A percentile compares a stretch with the other conserved stretches of the same genome.
Conservation (phyloP, 2,113 vertebrate species). For the Dolichotis patagonum region DNA sequence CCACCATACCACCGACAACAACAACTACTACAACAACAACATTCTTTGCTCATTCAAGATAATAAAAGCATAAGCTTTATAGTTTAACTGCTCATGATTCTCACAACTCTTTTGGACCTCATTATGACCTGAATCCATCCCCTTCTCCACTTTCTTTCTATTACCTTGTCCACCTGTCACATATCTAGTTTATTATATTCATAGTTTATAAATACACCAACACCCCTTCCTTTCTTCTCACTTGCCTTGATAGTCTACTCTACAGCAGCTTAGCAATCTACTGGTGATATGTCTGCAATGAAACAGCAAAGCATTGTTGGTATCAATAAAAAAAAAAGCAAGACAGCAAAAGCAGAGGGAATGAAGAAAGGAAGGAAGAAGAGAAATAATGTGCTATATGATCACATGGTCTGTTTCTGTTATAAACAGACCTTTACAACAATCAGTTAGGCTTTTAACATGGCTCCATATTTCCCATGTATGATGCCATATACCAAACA, state of each 20-base stretch:
- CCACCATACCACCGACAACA: background rate
- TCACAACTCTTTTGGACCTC: background rate
- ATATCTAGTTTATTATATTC: background rate
- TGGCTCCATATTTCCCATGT: background rate
- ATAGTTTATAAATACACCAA: background rate
- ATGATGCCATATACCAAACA: background rate
- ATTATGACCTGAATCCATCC: background rate
- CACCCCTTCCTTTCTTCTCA: background rate
- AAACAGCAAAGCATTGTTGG: background rate
- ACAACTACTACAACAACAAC: background rate
- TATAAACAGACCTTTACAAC: background rate
- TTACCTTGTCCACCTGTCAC: background rate
- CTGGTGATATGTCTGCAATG: background rate
- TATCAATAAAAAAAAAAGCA: background rate
- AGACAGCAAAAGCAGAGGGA: too few species aligned
- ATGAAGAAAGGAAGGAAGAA: background rate
- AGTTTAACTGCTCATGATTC: background rate
- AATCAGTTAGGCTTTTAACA: background rate
- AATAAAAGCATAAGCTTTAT: background rate
- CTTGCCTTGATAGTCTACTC: background rate
- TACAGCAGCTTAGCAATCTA: background rate
- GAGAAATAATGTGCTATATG: background rate
- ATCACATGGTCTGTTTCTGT: background rate
- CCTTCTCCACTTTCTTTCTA: background rate
- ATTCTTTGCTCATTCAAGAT: slow-evolving; percentile 5